A percentile compares a stretch with the other conserved stretches of the same genome.
These are phyloP conservation scores for Fundulus diaphanus DNA, from an alignment of 2,797 vertebrate species.

Conservation along the genomic window DNA sequence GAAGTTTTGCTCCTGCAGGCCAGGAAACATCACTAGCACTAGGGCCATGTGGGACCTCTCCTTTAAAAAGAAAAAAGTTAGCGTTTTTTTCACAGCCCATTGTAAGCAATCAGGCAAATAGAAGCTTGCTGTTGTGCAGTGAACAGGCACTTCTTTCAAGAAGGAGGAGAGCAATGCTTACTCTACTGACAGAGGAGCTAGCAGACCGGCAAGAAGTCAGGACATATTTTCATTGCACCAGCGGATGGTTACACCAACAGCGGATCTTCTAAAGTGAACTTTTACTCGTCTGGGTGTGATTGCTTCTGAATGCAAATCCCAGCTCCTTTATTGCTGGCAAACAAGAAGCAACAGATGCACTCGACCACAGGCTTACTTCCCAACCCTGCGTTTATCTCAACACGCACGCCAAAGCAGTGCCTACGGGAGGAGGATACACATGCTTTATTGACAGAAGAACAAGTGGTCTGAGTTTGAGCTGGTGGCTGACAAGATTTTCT, in stretches of 20 bases:
- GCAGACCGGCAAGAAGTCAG: constrained; percentile 68
- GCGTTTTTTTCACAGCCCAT: constrained; percentile 76
- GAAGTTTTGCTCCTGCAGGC: constrained; percentile 66
- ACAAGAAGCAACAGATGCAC: constrained; percentile 75
- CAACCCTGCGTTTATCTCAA: constrained; percentile 51
- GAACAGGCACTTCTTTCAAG: constrained; percentile 72
- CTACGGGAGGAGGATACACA: constrained; percentile 57
- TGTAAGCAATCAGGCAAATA: constrained; percentile 86
- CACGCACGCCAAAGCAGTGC: constrained; percentile 49
- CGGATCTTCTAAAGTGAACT: constrained; percentile 66
- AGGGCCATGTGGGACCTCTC: constrained; percentile 85
- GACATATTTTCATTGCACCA: constrained; percentile 61
- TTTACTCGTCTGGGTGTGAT: constrained; percentile 60
- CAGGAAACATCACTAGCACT: constrained; percentile 86
- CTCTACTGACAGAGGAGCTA: constrained; percentile 66
- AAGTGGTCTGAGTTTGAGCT: constrained; percentile 70
- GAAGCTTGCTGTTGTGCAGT: constrained; percentile 72
- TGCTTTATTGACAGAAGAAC: constrained; percentile 68
- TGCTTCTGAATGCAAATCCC: constrained; percentile 64
- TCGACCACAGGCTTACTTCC: constrained; percentile 59
- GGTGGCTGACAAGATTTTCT: constrained; percentile 38
- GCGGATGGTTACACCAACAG: constrained; percentile 59
- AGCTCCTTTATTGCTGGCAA: constrained; percentile 47
- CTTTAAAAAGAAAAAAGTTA: constrained; percentile 71
- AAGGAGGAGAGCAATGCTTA: constrained; percentile 80